Evolutionary conservation across 2,888 invertebrate species (phyloP), one percentile per base, ranked within the genome.

Genomic region (Lamproptera curius): DNA sequence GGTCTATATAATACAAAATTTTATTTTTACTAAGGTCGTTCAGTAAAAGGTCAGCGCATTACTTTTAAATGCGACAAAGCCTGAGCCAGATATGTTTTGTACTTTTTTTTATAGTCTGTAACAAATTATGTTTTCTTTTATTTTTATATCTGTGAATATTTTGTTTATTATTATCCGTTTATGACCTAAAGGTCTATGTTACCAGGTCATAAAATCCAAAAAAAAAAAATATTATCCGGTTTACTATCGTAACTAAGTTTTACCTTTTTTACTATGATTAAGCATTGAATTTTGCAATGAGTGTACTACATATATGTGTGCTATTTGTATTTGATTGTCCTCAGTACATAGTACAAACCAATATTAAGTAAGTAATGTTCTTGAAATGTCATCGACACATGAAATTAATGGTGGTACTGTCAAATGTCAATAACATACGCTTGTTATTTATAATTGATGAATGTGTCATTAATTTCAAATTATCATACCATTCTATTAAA

Each of bases 11-110:
- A 39, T 3, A 28, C 10, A 28, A 2, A 28, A 9, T 28, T 28
- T 28, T n/a, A 28, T 10, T 28, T 40, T 40, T 40, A 40, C 15
- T 40, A 28, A 28, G 23, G 28, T 28, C 28, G 28, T 5, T n/a
- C n/a, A 23, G 23, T 23, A 6, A 23, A 23, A 23, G 23, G 23
- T 23, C 23, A 8, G 23, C 4, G 8, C 8, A 8, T 8, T 23
- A 8, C 8, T 8, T 23, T 23, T 23, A 6, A 6, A 6, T 23
- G 8, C 8, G 4, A 23, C 4, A 23, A 23, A 23, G 23, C 8
- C 4, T 6, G 8, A 6, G 23, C 8, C 23, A 23, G 23, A 8
- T 8, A 23, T 4, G 23, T 8, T 6, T 8, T 4, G 8, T 23
- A 6, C 8, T 23, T 23, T 23, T 23, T 6, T 23, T 8, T 23